Base-by-base conservation (phyloP, 1,140 invertebrate genomes). In the Saccostrea glomerata region DNA sequence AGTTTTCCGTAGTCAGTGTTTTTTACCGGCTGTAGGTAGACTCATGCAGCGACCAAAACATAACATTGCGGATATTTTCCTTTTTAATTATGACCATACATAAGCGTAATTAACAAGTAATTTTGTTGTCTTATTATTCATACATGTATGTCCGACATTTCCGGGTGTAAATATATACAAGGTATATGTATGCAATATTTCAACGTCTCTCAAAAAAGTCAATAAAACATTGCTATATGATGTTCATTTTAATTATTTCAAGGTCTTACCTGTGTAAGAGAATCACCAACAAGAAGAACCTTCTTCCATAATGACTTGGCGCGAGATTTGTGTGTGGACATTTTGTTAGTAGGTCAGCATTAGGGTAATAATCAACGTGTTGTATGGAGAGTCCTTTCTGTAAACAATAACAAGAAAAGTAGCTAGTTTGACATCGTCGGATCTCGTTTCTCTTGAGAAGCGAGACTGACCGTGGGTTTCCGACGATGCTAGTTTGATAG, bases 221-320 rank as follows among this genome's bases (percentile, higher is more conserved):
- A 20, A 20, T 20, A 6, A 63, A 17, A 63, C 58, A 63, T 20
- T n/a, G 5, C 1, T 20, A 6, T 6, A 17, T 17, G 6, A 20
- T 63, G 17, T 20, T 63, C 4, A n/a, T 63, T n/a, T 6, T 6
- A 5, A n/a, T 20, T 17, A 63, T 0, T 60, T 13, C 13, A 13
- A 63, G 15, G n/a, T 63, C 30, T 5, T 90, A 91, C 90, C 88
- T 91, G 90, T 66, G 92, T 91, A 9, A 91, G 83, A 23, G 92
- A 92, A 85, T 90, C 91, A 30, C 91, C 92, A 58, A 91, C 88
- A 15, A 92, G 88, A n/a, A 92, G 66, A 5, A 91, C 66, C 66
- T 90, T 91, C n/a, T 90, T 90, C 91, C 91, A 92, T 20, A 4
- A 82, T 11, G 70, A 77, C 11, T 25, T 77, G 70, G 77, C 15